Evolutionary conservation across 2,888 invertebrate species (phyloP), one percentile per base, ranked within the genome.

Genomic region (Proisotoma minuta): DNA sequence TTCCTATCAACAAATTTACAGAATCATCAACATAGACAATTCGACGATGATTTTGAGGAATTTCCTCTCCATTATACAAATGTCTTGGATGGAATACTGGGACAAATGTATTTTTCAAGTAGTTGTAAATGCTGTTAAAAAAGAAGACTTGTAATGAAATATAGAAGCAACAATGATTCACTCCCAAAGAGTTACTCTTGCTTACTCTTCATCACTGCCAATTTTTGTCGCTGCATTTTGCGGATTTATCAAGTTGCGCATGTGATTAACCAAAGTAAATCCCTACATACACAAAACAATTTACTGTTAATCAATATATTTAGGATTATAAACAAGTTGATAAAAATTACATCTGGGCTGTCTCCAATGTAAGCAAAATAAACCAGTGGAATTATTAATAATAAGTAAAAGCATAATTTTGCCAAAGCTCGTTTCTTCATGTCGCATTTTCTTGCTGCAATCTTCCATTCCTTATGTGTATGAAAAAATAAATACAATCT

Each of bases 1-100:
- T 63, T 10, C 71, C 69, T 3, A 71, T 23, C 5, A 71, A 22
- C 4, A 63, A 18, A 12, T 60, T 65, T 15, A 60, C 53, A 10
- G 48, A 47, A 54, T 67, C 69, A 2, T 56, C 23, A 10, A 67
- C n/a, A 18, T 34, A 52, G 24, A 34, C 29, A 47, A 49, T 2
- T 18, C 22, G 20, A 29, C 27, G 20, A 18, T 28, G 23, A 12
- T 12, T n/a, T n/a, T 26, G 10, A n/a, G 40, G 24, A 15, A 62
- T 50, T 5, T 10, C 18, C 1, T 53, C 24, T 0, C 60, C 63
- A 27, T 65, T 60, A 39, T 65, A 67, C 2, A 22, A 8, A 28
- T 29, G 34, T 5, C 10, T 12, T 1, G 69, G 67, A 57, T 69
- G 63, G 0, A 67, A 5, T 2, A 49, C 49, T 8, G 51, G 23